Evolutionary conservation across 2,797 vertebrate genomes (phyloP).

Genomic region (Scarus forsteni): DNA sequence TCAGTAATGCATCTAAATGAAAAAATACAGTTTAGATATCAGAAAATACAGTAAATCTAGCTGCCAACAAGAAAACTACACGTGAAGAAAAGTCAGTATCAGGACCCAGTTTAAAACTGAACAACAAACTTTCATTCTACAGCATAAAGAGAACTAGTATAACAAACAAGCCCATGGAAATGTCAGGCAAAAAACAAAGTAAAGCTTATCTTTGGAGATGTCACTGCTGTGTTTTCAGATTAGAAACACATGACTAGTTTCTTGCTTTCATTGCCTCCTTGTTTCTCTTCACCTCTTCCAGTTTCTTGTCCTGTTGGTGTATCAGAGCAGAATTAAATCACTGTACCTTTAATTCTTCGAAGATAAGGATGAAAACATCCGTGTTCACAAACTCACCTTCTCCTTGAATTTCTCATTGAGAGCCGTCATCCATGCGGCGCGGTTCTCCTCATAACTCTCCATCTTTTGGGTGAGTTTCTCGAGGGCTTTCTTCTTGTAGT

Average conservation of each 20-base stretch:
- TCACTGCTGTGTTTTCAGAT: constrained; percentile 42
- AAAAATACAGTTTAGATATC: constrained; percentile 56
- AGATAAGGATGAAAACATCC: background rate
- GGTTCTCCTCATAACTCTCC: constrained; percentile 96
- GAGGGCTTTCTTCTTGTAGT: constrained; percentile 94
- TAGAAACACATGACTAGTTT: constrained; percentile 58
- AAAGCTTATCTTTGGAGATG: constrained; percentile 78
- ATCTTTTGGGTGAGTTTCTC: constrained; percentile 96
- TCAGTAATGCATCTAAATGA: constrained; percentile 52
- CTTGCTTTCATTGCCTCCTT: constrained; percentile 90
- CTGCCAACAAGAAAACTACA: constrained; percentile 70
- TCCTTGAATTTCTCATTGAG: constrained; percentile 94
- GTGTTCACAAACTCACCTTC: constrained; percentile 82
- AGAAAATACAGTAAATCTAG: constrained; percentile 60
- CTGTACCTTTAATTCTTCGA: background rate
- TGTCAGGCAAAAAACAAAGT: constrained; percentile 41
- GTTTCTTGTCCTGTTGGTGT: constrained; percentile 90
- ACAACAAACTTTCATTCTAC: constrained; percentile 15
- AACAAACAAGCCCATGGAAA: constrained; percentile 4
- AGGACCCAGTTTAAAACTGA: constrained; percentile 34
- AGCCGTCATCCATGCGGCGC: constrained; percentile 91
- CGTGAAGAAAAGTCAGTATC: constrained; percentile 40
- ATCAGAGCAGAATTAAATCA: constrained; percentile 18
- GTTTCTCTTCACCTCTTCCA: constrained; percentile 95
- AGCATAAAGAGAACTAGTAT: constrained; percentile 33